A percentile compares a stretch with the other conserved stretches of the same genome.
Evolutionary conservation across 92 coral and sea anemone species (phyloP).

Genomic region (Siderastrea siderea): DNA sequence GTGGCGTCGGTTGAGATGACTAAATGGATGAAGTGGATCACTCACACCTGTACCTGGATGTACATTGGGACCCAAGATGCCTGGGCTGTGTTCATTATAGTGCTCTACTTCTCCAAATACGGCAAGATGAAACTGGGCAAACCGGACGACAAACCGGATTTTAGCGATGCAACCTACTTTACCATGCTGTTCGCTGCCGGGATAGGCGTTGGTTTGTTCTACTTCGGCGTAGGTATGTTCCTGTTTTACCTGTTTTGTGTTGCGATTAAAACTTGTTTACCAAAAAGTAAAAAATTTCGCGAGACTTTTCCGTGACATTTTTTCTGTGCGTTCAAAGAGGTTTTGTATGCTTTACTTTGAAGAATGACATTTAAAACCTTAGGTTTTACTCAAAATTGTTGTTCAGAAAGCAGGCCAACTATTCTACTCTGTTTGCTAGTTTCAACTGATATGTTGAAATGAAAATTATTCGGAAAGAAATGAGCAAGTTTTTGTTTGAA

Average conservation of each 20-base stretch:
- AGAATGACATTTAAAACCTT: too few relatives aligned
- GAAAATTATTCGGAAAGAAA: too few relatives aligned
- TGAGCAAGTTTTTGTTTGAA: too few relatives aligned
- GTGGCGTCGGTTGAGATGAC: constrained; percentile 65
- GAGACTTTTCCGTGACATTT: too few relatives aligned
- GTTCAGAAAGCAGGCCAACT: too few relatives aligned
- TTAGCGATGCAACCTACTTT: constrained; percentile 89
- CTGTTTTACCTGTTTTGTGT: neutral
- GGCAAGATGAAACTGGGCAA: constrained; percentile 86
- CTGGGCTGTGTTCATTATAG: constrained; percentile 90
- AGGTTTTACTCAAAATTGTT: too few relatives aligned
- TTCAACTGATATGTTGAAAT: too few relatives aligned
- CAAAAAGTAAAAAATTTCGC: too few relatives aligned
- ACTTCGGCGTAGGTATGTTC: constrained; percentile 81
- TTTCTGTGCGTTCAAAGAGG: too few relatives aligned
- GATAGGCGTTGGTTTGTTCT: constrained; percentile 90
- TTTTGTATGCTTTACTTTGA: too few relatives aligned
- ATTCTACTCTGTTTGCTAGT: too few relatives aligned
- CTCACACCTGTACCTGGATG: constrained; percentile 89
- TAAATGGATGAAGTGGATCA: constrained; percentile 78
- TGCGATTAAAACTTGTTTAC: too few relatives aligned
- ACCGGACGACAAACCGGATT: constrained; percentile 94
- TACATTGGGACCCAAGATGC: constrained; percentile 89
- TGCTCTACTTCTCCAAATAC: constrained; percentile 91
- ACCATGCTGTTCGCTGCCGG: constrained; percentile 97